phyloP scores from a whole-genome alignment of 2,113 vertebrate species.

The Oncorhynchus clarkii region DNA sequence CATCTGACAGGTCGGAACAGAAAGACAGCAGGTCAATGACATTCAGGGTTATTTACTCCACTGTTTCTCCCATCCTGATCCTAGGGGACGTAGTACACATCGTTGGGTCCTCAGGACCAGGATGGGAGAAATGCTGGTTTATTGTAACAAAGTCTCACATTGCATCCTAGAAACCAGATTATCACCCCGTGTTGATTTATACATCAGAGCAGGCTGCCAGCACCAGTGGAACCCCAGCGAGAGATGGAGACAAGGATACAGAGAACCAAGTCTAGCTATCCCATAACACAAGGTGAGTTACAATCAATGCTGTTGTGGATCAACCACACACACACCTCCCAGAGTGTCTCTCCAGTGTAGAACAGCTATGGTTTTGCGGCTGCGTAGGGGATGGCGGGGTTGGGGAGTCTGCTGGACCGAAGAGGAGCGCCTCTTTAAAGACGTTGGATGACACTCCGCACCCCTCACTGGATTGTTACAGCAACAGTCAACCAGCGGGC shows the following conservation, averaged over 20 bases:
- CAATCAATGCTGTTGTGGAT: neutral
- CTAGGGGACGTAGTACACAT: too few species aligned
- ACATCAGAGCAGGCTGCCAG: too few species aligned
- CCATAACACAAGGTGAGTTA: neutral
- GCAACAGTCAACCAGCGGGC: neutral
- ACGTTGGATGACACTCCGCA: slow-evolving; percentile 14
- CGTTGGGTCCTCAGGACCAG: too few species aligned
- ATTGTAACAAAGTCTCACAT: neutral
- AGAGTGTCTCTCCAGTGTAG: slow-evolving; percentile 47
- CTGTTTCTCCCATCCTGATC: too few species aligned
- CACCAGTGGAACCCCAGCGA: too few species aligned
- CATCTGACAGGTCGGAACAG: slow-evolving; percentile 36
- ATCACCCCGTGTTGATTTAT: neutral
- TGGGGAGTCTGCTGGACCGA: slow-evolving; percentile 24
- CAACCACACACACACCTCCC: slow-evolving; percentile 60
- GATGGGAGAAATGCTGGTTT: too few species aligned
- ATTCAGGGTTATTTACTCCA: neutral
- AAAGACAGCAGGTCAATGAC: neutral
- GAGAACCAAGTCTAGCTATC: too few species aligned
- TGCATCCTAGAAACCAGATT: neutral
- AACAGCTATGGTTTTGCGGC: slow-evolving; percentile 46
- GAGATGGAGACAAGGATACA: too few species aligned
- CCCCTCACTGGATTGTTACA: slow-evolving; percentile 8
- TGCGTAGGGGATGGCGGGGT: slow-evolving; percentile 11
- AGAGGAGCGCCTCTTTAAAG: slow-evolving; percentile 30